A percentile compares a stretch with the other conserved stretches of the same genome.
phyloP scores from a whole-genome alignment of 2,113 vertebrate genomes.

The Bubo blakistoni region DNA sequence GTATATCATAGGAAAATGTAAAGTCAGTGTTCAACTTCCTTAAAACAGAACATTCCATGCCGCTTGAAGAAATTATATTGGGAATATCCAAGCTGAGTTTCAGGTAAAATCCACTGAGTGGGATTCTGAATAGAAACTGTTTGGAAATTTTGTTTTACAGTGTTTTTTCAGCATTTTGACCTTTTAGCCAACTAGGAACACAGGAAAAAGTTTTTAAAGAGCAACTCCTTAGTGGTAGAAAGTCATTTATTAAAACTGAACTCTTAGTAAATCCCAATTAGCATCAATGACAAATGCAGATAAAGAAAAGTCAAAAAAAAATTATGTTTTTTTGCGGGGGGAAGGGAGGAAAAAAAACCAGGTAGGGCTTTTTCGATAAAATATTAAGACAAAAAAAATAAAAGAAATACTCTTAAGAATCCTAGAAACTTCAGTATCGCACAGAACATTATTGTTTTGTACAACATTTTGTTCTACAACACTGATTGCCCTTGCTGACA shows the following conservation, averaged over 20 bases:
- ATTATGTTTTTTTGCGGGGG: fast-evolving
- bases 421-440: neutral
- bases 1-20: neutral
- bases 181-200: neutral
- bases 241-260: neutral
- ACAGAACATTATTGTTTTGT: neutral
- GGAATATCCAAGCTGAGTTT: neutral
- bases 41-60: neutral
- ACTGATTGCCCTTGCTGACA: neutral
- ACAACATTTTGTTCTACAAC: neutral
- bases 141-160: neutral
- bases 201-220: neutral
- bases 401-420: neutral
- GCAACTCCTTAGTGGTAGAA: neutral
- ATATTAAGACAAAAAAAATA: neutral
- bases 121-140: neutral
- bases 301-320: neutral
- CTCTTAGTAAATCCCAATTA: neutral
- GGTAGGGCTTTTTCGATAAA: neutral
- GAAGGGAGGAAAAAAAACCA: neutral
- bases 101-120: neutral
- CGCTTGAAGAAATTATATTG: neutral
- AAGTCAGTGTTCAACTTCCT: neutral
- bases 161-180: neutral
- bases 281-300: neutral